These are phyloP conservation scores for Promerops cafer DNA, from an alignment of 2,113 vertebrate species.

Conservation along the genomic window DNA sequence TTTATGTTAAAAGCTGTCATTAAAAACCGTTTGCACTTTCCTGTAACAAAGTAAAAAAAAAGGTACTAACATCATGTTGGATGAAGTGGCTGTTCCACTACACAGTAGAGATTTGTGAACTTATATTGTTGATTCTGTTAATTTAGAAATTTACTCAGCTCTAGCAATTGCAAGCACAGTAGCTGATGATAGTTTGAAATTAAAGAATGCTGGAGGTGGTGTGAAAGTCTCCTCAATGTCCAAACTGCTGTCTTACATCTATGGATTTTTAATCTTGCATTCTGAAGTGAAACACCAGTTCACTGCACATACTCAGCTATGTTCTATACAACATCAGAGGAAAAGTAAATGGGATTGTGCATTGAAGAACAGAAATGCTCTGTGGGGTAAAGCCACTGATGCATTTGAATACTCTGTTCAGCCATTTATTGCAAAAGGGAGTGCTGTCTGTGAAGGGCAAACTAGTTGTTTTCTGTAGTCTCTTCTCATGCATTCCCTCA, in stretches of 20 bases:
- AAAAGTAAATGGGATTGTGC: background rate
- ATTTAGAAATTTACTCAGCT: background rate
- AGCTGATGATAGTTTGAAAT: background rate
- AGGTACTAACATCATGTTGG: accelerated
- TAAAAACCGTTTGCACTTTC: background rate
- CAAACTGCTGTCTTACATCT: background rate
- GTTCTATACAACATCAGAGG: background rate
- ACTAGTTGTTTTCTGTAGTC: background rate
- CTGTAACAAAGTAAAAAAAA: background rate
- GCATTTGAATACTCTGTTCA: background rate
- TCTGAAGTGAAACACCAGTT: background rate
- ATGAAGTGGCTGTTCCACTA: background rate
- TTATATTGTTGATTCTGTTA: background rate
- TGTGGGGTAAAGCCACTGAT: accelerated
- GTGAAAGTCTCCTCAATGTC: background rate
- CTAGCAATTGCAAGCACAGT: background rate
- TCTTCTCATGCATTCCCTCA: background rate
- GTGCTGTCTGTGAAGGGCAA: background rate
- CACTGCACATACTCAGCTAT: background rate
- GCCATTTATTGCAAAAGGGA: background rate
- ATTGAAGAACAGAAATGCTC: background rate
- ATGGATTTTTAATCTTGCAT: background rate
- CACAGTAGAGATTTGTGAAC: background rate
- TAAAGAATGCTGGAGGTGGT: background rate
- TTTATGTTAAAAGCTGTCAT: background rate